Evolutionary conservation across 1,140 invertebrate genomes (phyloP).

Genomic region (Aphelenchoides fujianensis): DNA sequence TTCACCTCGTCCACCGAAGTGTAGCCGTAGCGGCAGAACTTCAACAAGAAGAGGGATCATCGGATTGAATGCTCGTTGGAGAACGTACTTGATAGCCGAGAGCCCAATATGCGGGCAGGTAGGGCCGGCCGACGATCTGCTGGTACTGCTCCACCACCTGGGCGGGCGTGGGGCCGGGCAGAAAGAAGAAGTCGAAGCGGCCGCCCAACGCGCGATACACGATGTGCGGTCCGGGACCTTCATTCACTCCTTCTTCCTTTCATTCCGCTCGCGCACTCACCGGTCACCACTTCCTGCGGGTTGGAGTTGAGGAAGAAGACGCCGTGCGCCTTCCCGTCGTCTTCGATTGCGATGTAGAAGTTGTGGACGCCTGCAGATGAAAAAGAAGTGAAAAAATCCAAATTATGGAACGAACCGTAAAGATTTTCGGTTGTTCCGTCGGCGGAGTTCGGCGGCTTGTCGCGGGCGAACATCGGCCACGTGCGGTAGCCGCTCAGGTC

Average conservation of each 20-base stretch:
- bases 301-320: constrained; percentile 66
- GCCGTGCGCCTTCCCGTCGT: constrained; percentile 65
- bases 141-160: constrained; percentile 67
- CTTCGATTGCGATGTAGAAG: constrained; percentile 67
- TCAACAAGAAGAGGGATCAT: neutral
- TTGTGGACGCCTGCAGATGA: constrained; percentile 66
- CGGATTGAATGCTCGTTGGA: neutral
- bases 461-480: constrained; percentile 64
- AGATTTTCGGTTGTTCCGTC: neutral
- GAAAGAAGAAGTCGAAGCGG: constrained; percentile 65
- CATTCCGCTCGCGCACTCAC: too few relatives aligned
- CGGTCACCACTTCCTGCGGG: constrained; percentile 63
- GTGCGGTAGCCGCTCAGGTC: constrained; percentile 60
- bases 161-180: constrained; percentile 65
- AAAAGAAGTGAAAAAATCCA: too few relatives aligned
- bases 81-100: constrained; percentile 59
- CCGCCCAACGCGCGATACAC: constrained; percentile 60
- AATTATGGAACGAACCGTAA: too few relatives aligned
- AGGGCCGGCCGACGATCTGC: constrained; percentile 59
- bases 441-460: neutral
- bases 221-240: constrained; percentile 51
- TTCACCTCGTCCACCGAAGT: constrained; percentile 19
- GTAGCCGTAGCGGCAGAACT: constrained; percentile 33
- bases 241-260: too few relatives aligned
- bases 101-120: constrained; percentile 65